A percentile compares a stretch with the other conserved stretches of the same genome.
These are phyloP conservation scores for Prunella himalayana DNA, from an alignment of 2,113 vertebrate genomes.

Conservation along the genomic window DNA sequence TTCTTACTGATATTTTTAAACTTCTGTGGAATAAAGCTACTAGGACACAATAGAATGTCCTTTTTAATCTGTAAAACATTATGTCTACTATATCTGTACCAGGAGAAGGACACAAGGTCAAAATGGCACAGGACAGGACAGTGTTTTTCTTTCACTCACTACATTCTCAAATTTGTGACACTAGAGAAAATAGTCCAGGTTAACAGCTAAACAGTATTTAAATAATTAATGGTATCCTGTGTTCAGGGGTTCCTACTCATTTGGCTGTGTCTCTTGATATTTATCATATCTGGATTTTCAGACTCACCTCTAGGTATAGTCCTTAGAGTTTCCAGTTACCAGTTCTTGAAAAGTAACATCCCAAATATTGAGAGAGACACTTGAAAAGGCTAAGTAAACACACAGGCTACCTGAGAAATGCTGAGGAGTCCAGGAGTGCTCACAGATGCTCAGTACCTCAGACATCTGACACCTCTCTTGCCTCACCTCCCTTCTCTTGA, in stretches of 20 bases:
- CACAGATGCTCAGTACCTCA: not conserved
- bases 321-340: not conserved
- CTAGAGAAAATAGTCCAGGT: not conserved
- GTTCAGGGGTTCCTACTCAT: not conserved
- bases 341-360: not conserved
- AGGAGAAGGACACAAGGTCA: not conserved
- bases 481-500: not conserved
- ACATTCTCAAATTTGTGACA: not conserved
- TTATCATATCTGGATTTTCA: not conserved
- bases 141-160: not conserved
- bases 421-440: not conserved
- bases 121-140: not conserved
- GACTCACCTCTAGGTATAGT: not conserved
- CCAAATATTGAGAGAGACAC: not conserved
- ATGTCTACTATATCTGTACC: not conserved
- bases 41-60: not conserved
- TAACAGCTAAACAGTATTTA: not conserved
- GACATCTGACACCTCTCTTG: not conserved
- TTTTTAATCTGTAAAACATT: not conserved
- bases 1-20: not conserved
- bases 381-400: not conserved
- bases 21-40: not conserved
- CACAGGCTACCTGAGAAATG: rapidly evolving
- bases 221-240: not conserved
- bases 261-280: not conserved